Conservation (phyloP, 2,113 vertebrate genomes). For the Gasterosteus aculeatus region DNA sequence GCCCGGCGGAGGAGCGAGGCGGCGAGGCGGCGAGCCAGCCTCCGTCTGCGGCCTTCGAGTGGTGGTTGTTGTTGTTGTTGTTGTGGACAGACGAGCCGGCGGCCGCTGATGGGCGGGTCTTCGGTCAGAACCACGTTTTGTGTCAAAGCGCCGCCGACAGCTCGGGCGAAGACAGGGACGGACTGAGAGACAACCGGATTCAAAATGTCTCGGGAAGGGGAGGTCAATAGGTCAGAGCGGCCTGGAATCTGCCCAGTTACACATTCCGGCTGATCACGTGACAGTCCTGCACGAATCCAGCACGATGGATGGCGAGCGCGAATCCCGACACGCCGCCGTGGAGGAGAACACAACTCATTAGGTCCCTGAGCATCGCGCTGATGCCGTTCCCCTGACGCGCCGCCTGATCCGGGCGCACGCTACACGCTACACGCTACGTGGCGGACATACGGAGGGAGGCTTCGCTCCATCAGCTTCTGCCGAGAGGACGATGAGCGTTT, state of each 20-base stretch:
- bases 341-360: constrained; percentile 60
- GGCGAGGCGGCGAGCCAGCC: constrained; percentile 1
- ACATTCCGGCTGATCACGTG: not conserved
- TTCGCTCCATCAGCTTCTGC: not conserved
- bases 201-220: not conserved
- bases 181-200: not conserved
- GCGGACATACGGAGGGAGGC: constrained; percentile 11
- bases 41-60: constrained; percentile 26
- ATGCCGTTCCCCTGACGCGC: constrained; percentile 43
- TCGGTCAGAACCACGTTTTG: constrained; percentile 28
- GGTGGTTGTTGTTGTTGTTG: constrained; percentile 14
- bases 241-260: not conserved
- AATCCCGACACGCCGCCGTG: not conserved
- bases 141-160: not conserved
- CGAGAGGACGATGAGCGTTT: not conserved
- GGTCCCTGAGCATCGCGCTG: constrained; percentile 45
- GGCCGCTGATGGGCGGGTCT: constrained; percentile 9
- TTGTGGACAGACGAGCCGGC: constrained; percentile 2
- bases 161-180: not conserved
- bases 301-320: no score
- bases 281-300: not conserved
- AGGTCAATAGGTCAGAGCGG: not conserved
- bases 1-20: constrained; percentile 15
- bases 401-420: constrained; percentile 36
- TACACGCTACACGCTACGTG: constrained; percentile 9